phyloP scores from a whole-genome alignment of 2,888 invertebrate species.

The Thelaira solivaga region DNA sequence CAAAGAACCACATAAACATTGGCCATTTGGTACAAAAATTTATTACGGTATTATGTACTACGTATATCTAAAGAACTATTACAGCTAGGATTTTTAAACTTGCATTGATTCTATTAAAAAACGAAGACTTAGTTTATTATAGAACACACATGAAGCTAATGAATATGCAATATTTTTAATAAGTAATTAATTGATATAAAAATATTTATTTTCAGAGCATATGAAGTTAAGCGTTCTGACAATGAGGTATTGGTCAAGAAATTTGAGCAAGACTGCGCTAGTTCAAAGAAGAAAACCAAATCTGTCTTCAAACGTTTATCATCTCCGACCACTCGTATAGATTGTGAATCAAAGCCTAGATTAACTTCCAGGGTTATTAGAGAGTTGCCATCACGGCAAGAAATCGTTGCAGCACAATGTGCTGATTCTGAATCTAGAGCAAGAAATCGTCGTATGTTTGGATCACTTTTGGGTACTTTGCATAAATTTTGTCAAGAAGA shows the following conservation, averaged over 20 bases:
- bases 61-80: too few species aligned
- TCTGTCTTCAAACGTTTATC: constrained; percentile 73
- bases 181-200: too few species aligned
- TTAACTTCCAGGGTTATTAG: constrained; percentile 89
- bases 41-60: too few species aligned
- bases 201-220: constrained; percentile 20
- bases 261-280: constrained; percentile 45
- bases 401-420: constrained; percentile 88
- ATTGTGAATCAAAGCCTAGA: constrained; percentile 78
- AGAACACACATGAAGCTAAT: too few species aligned
- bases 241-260: constrained; percentile 22
- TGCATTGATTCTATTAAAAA: too few species aligned
- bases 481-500: constrained; percentile 97
- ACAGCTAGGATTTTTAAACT: too few species aligned
- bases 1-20: too few species aligned
- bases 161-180: too few species aligned
- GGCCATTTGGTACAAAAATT: too few species aligned
- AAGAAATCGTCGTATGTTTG: constrained; percentile 96
- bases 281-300: constrained; percentile 69
- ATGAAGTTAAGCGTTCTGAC: constrained; percentile 57
- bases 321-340: constrained; percentile 66
- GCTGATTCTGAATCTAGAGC: constrained; percentile 88
- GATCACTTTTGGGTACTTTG: constrained; percentile 94
- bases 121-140: too few species aligned
- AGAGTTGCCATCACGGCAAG: constrained; percentile 90